Evolutionary conservation across 2,113 vertebrate species (phyloP), one percentile per base, ranked within the genome.

Genomic region (Semnornis frantzii): DNA sequence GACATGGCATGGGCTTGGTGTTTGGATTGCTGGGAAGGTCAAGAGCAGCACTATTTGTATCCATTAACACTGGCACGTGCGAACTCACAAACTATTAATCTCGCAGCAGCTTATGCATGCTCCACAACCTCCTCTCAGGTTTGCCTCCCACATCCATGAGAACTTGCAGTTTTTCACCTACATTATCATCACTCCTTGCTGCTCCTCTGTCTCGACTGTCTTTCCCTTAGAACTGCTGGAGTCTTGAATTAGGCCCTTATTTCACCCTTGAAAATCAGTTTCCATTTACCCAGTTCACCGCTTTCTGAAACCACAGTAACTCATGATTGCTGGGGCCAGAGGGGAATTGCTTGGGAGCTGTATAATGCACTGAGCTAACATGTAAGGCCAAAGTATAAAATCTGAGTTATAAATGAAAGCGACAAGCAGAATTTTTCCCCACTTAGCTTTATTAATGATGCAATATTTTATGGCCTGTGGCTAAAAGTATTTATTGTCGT

Each of bases 361-460:
- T 96, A 82, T 96, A 97, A 96, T 91, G 94, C 85, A 17, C 89
- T 87, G 91, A 93, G 78, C 93, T 96, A 92, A 95, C 87, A 1
- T 84, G 91, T 94, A 93, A 94, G 88, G 88, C 70, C 85, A 77
- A 93, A 96, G 90, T 92, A 90, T 90, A 91, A 96, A 97, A 96
- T 96, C 94, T 94, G 94, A 89, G 93, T 96, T 97, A 94, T 94
- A 97, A 96, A 94, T 94, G 95, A 95, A 95, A 95, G 90, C 95
- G 95, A 96, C 96, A 95, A 92, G 89, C 37, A 95, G 91, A 95
- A 89, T 96, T 95, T 97, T 96, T 96, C 87, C 93, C 87, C 85
- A 91, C 89, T 96, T 96, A 94, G 64, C 78, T 96, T 91, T 96
- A 94, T 94, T 96, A 97, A 94, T 71, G 96, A 92, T 89, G 72